phyloP scores from a whole-genome alignment of 2,888 invertebrate species.

The Drosophila heteroneura region DNA sequence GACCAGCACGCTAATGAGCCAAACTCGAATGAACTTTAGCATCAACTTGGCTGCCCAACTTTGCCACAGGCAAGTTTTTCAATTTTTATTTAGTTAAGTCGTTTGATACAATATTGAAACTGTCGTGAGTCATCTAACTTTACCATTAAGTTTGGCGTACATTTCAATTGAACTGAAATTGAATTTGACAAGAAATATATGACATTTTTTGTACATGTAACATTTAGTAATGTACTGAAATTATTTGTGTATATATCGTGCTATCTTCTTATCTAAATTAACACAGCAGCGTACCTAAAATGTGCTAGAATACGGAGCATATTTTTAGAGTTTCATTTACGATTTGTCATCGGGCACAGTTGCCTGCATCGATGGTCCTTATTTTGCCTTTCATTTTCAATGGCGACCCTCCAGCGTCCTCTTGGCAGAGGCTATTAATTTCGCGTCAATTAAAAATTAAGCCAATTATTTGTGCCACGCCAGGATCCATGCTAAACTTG shows the following conservation, averaged over 20 bases:
- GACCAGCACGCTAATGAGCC: slow-evolving; percentile 79
- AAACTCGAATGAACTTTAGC: slow-evolving; percentile 68
- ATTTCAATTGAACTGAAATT: slow-evolving; percentile 30
- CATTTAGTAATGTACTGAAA: background rate
- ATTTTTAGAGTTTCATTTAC: slow-evolving; percentile 29
- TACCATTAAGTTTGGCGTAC: slow-evolving; percentile 24
- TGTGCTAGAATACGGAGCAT: slow-evolving; percentile 2
- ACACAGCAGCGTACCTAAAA: slow-evolving; percentile 2
- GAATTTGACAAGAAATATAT: slow-evolving; percentile 23
- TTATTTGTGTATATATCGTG: background rate
- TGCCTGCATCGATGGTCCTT: slow-evolving; percentile 24
- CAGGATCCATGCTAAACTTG: slow-evolving; percentile 44
- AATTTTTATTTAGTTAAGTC: slow-evolving; percentile 62
- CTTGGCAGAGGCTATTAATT: slow-evolving; percentile 74
- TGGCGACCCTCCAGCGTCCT: slow-evolving; percentile 27
- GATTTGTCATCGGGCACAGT: slow-evolving; percentile 63
- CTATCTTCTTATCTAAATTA: background rate
- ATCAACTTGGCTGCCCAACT: slow-evolving; percentile 52
- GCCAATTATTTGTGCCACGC: slow-evolving; percentile 78
- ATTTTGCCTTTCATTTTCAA: slow-evolving; percentile 39
- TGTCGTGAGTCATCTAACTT: slow-evolving; percentile 30
- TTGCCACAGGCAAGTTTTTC: slow-evolving; percentile 65
- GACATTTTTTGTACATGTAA: background rate
- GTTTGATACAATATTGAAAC: slow-evolving; percentile 20
- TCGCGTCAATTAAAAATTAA: slow-evolving; percentile 82